A percentile compares a stretch with the other conserved stretches of the same genome.
Conservation (phyloP, 2,113 vertebrate genomes). For the Pavo muticus region DNA sequence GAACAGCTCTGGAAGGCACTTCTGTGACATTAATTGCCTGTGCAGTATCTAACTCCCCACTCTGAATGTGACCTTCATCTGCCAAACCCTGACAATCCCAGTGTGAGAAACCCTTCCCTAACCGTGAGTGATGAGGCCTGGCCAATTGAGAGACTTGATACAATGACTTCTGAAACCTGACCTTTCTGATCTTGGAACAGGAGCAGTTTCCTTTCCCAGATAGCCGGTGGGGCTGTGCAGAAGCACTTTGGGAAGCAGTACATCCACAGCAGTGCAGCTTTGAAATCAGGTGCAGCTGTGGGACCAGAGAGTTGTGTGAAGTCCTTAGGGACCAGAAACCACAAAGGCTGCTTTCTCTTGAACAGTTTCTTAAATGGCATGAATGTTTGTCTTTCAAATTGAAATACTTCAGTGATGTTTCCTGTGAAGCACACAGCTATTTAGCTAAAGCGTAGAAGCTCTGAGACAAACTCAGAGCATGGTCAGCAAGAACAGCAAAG, state of each 20-base stretch:
- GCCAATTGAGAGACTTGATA: background rate
- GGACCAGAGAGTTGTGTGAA: background rate
- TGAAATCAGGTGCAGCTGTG: accelerated
- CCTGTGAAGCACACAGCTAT: background rate
- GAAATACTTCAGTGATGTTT: background rate
- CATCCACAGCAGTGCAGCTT: background rate
- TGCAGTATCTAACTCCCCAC: background rate
- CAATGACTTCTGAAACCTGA: accelerated
- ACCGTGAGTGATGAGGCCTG: background rate
- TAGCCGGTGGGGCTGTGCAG: accelerated
- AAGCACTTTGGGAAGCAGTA: accelerated
- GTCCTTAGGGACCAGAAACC: background rate
- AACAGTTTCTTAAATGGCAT: background rate
- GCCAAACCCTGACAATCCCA: background rate
- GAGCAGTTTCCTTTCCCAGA: background rate
- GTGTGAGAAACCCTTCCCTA: background rate
- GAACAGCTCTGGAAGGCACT: slow-evolving; percentile 39
- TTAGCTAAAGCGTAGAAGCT: accelerated
- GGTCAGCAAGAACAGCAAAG: background rate
- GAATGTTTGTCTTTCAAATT: background rate
- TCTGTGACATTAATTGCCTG: slow-evolving; percentile 24
- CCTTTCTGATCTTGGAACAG: background rate
- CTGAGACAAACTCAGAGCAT: accelerated
- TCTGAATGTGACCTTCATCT: background rate
- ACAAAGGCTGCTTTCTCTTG: background rate